Conservation (phyloP, 2,888 invertebrate species). For the Hirtodrosophila confusa region DNA sequence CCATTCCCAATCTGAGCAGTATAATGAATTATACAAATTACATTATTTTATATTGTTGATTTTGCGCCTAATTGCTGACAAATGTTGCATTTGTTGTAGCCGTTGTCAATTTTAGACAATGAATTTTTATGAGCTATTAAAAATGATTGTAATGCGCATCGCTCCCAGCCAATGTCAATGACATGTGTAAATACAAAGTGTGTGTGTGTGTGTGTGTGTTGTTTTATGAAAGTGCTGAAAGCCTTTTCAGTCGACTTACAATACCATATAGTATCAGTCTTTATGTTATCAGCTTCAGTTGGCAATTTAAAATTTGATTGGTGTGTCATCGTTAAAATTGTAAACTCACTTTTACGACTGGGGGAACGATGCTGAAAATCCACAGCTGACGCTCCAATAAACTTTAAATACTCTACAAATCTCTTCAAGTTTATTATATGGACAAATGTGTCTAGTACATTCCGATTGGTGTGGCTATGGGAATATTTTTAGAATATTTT, state of each 20-base stretch:
- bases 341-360: slow-evolving; percentile 59
- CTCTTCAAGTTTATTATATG: too few relatives aligned
- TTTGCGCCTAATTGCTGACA: slow-evolving; percentile 59
- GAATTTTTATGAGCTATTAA: slow-evolving; percentile 73
- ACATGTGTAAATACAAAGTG: slow-evolving; percentile 58
- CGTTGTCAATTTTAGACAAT: slow-evolving; percentile 55
- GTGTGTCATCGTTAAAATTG: slow-evolving; percentile 72
- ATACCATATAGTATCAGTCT: slow-evolving; percentile 30
- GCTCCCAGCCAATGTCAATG: slow-evolving; percentile 64
- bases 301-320: slow-evolving; percentile 66
- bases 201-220: slow-evolving; percentile 6
- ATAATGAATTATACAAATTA: slow-evolving; percentile 55
- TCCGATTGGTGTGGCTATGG: too few relatives aligned
- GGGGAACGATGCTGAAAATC: slow-evolving; percentile 6
- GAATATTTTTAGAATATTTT: too few relatives aligned
- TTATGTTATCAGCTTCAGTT: slow-evolving; percentile 60
- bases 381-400: slow-evolving; percentile 18
- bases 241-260: slow-evolving; percentile 44
- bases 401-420: slow-evolving; percentile 9
- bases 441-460: too few relatives aligned
- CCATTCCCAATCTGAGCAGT: slow-evolving; percentile 24
- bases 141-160: slow-evolving; percentile 61
- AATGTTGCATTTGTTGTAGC: slow-evolving; percentile 40
- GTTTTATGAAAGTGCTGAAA: slow-evolving; percentile 71
- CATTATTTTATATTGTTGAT: slow-evolving; percentile 39